Percentiles rank a stretch among this genome's conserved stretches.
These are phyloP conservation scores for Halcyon badia DNA, from an alignment of 2,797 vertebrate species.

Conservation along the genomic window DNA sequence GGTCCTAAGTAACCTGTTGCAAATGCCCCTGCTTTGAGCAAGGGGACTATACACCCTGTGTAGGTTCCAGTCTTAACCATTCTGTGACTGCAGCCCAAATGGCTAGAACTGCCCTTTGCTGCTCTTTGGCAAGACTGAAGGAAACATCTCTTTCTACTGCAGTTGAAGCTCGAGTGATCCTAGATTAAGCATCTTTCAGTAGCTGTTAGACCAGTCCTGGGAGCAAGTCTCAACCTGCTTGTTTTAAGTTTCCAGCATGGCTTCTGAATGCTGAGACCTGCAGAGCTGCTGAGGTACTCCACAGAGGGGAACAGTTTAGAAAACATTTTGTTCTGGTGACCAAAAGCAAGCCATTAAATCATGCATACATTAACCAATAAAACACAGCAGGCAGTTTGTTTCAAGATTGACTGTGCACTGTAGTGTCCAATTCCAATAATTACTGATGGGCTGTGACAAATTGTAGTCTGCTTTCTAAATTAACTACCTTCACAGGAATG, in stretches of 20 bases:
- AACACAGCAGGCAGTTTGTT: not conserved
- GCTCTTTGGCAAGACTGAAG: not conserved
- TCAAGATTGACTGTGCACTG: not conserved
- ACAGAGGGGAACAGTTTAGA: not conserved
- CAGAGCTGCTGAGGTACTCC: not conserved
- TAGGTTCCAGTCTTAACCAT: rapidly evolving
- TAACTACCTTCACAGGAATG: not conserved
- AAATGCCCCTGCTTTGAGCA: not conserved
- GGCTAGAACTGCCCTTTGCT: not conserved
- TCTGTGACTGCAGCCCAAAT: not conserved
- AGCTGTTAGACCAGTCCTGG: constrained; percentile 32
- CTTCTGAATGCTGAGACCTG: not conserved
- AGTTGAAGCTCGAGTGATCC: not conserved
- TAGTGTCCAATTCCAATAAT: not conserved
- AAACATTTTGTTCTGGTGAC: not conserved
- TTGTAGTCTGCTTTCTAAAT: not conserved
- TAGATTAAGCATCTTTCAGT: not conserved
- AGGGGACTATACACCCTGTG: not conserved
- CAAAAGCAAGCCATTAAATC: not conserved
- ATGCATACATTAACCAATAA: not conserved
- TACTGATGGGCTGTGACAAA: not conserved
- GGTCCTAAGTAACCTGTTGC: not conserved
- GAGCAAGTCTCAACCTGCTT: constrained; percentile 11
- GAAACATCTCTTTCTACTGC: not conserved
- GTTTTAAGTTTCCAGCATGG: not conserved